Evolutionary conservation across 2,797 vertebrate species (phyloP).

Genomic region (Cuculus canorus): DNA sequence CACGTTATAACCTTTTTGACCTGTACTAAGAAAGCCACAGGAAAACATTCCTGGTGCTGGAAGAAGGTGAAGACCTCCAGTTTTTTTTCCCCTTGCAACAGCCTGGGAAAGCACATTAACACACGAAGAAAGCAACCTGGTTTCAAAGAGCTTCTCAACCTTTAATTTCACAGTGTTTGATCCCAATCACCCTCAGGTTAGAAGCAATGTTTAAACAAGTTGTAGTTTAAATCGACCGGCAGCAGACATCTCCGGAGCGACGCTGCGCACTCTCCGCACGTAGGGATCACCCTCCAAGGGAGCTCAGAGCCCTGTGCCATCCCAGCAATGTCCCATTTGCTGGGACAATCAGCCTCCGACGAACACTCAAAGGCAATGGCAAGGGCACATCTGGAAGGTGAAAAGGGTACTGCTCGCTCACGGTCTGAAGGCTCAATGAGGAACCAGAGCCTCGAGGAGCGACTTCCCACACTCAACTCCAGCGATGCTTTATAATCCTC

Average conservation of each 20-base stretch:
- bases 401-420: not conserved
- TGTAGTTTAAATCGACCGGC: not conserved
- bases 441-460: not conserved
- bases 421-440: not conserved
- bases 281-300: not conserved
- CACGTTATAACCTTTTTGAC: not conserved
- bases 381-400: not conserved
- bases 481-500: not conserved
- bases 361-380: rapidly evolving
- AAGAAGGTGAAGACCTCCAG: not conserved
- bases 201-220: not conserved
- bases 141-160: not conserved
- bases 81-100: not conserved
- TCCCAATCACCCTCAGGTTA: not conserved
- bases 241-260: not conserved
- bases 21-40: not conserved
- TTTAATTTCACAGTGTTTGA: not conserved
- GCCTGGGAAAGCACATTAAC: not conserved
- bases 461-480: not conserved
- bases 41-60: not conserved
- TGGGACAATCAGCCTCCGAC: rapidly evolving
- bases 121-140: not conserved
- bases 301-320: not conserved
- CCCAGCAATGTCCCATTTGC: not conserved
- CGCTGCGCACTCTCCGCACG: rapidly evolving